Base-by-base conservation (phyloP, 2,113 vertebrate genomes). In the Rhinichthys klamathensis region DNA sequence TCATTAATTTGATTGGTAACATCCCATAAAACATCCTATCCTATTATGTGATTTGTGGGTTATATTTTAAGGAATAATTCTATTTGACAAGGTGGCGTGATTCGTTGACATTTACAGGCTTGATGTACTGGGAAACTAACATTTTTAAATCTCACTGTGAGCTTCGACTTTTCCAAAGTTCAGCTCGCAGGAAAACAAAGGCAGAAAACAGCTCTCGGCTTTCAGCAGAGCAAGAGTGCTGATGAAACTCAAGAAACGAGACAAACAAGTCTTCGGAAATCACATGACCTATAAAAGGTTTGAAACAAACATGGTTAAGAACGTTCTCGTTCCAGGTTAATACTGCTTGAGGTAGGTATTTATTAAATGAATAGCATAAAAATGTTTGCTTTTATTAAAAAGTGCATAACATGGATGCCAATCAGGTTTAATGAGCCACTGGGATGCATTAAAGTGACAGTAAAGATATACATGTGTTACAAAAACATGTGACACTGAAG, bases 241-340 rank as follows among this genome's bases (percentile, higher is more conserved):
- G 30, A 41, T 70, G 27, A 82, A 85, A 86, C 78, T 69, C 46
- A 85, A 51, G 76, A 51, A 91, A 85, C 76, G 38, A 80, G 83
- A 89, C 16, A 73, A 88, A 63, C 74, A 67, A 80, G 87, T 82
- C 82, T 41, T 81, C 16, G 25, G n/a, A 65, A 60, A 86, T 58
- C 32, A 44, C 67, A 84, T 82, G 83, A 88, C 85, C 54, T 61
- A 13, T 49, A 12, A 82, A 84, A 81, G 54, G 8, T 16, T 2
- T 61, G 30, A 65, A 87, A 83, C 44, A 1, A 86, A 70, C 60
- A 58, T 41, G 41, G 9, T n/a, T 54, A 75, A 73, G 35, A 51
- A 38, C 23, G 25, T n/a, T 72, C 38, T 61, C 2, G 6, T 6
- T 32, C 10, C 21, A 12, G 32, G 21, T 61, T 56, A 77, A 32